phyloP scores from a whole-genome alignment of 2,113 vertebrate genomes.

The Chaetura pelagica region DNA sequence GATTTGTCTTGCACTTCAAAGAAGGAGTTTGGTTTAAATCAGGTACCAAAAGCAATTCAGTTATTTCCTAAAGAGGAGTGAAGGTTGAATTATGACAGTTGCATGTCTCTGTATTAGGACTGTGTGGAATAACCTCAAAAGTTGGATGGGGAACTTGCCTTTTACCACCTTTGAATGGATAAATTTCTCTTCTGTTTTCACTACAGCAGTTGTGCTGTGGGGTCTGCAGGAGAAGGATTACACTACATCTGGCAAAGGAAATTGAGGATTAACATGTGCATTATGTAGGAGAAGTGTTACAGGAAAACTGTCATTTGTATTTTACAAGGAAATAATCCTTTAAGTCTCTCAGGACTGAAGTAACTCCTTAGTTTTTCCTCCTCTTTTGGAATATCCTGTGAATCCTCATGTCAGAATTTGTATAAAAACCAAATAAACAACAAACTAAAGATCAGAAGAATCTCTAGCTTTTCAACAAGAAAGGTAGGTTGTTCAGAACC shows the following conservation, averaged over 20 bases:
- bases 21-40: not conserved
- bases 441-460: not conserved
- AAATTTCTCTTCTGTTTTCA: not conserved
- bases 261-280: slow-evolving; percentile 56
- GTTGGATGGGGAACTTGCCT: not conserved
- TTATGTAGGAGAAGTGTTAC: slow-evolving; percentile 48
- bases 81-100: not conserved
- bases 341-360: slow-evolving; percentile 64
- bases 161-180: not conserved
- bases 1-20: not conserved
- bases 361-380: not conserved
- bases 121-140: not conserved
- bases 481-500: not conserved
- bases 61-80: not conserved
- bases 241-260: slow-evolving; percentile 57
- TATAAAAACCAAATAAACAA: not conserved
- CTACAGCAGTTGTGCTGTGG: not conserved
- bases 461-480: not conserved
- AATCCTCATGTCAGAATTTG: slow-evolving; percentile 1
- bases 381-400: not conserved
- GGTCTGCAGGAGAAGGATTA: slow-evolving; percentile 63
- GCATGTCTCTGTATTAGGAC: not conserved
- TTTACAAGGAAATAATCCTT: slow-evolving; percentile 70
- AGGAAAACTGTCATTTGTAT: slow-evolving; percentile 60
- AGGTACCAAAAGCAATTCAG: not conserved